Evolutionary conservation across 1,140 invertebrate species (phyloP), one percentile per base, ranked within the genome.

Genomic region (Drosophila teissieri): DNA sequence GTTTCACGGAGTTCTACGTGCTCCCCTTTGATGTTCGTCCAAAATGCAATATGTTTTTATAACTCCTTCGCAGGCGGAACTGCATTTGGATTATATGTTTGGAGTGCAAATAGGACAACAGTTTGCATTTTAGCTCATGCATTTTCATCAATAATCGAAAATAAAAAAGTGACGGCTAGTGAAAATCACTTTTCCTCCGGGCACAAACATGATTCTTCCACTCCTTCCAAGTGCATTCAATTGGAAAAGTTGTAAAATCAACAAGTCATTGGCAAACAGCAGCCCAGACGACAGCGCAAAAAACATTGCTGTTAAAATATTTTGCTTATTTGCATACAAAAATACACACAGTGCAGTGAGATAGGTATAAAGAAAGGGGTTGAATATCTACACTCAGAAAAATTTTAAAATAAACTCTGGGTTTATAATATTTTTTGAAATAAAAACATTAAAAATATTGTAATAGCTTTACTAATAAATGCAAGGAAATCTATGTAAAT

Each of bases 191-290:
- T 72, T 72, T 36, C 62, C n/a, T 10, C 22, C 24, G 15, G 44
- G 55, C 42, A 24, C 67, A 73, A 76, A 68, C 60, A 77, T 49
- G 61, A 45, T 36, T 44, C 52, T 24, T 49, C 52, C 62, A 27
- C 40, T 46, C 31, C 74, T 48, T 62, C 53, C 37, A 27, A 70
- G 73, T 49, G 56, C 69, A 73, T 78, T 83, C 84, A 84, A 89
- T 84, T 83, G 84, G 69, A 77, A 88, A 89, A 89, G 76, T 89
- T 89, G 68, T 88, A 88, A 88, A 89, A 88, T 88, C 84, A 88
- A 88, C 84, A 88, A 88, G 83, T 88, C 83, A 88, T 83, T 80
- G 80, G 80, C 72, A 83, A 88, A 88, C 60, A 85, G 62, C 62
- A 44, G 57, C 36, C 67, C 63, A 82, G 83, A 75, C 74, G 57